These are phyloP conservation scores for Temnothorax ravouxi DNA, from an alignment of 2,888 invertebrate species.

Conservation along the genomic window DNA sequence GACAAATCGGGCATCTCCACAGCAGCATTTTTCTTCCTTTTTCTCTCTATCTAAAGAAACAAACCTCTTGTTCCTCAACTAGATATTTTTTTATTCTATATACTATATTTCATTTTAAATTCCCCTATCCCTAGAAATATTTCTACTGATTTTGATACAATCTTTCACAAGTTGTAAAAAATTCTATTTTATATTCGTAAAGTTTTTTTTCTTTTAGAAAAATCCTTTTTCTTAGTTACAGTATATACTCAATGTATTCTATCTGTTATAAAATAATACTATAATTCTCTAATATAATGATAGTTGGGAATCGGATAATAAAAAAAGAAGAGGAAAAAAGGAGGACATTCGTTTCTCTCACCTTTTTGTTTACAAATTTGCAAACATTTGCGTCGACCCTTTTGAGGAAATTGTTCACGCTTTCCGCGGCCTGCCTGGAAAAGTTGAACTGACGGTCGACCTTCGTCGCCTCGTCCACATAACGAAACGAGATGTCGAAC, in stretches of 20 bases:
- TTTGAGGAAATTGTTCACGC: conserved; percentile 88
- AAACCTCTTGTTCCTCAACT: conserved; percentile 83
- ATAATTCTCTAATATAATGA: not conserved
- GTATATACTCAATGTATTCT: not conserved
- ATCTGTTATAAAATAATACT: not conserved
- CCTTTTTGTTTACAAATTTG: conserved; percentile 88
- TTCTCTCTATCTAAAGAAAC: conserved; percentile 45
- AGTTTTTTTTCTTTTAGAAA: not conserved
- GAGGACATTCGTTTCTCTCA: not conserved
- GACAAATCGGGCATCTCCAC: conserved; percentile 79
- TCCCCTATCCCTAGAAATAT: not conserved
- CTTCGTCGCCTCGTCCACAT: conserved; percentile 85
- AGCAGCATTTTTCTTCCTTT: conserved; percentile 41
- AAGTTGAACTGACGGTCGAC: conserved; percentile 92
- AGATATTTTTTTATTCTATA: conserved; percentile 38
- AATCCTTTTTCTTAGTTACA: not conserved
- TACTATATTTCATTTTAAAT: not conserved
- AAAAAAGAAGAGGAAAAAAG: not conserved
- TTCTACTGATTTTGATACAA: not conserved
- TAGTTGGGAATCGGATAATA: not conserved
- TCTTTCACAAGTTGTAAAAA: not conserved
- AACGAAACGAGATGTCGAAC: conserved; percentile 88
- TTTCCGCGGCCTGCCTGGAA: conserved; percentile 89
- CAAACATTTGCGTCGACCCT: conserved; percentile 90
- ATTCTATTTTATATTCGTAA: not conserved